Evolutionary conservation across 2,113 vertebrate genomes (phyloP).

Genomic region (Gallinago media): DNA sequence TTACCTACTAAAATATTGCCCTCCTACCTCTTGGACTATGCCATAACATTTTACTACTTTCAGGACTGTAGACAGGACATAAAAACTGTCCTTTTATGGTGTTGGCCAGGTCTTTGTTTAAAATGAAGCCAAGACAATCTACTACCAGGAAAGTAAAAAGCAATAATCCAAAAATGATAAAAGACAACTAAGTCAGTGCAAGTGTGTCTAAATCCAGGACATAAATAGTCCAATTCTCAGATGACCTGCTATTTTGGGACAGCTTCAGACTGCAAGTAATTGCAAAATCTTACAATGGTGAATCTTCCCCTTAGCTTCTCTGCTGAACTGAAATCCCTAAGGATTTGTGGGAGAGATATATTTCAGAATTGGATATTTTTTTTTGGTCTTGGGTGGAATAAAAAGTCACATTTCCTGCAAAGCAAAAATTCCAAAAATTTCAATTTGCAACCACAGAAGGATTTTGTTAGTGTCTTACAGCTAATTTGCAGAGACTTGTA

Average conservation of each 20-base stretch:
- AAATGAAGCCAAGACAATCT: background rate
- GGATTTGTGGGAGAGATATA: conserved; percentile 40
- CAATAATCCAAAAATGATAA: background rate
- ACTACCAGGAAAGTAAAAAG: background rate
- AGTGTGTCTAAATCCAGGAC: conserved; percentile 3
- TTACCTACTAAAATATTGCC: background rate
- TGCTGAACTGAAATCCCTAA: conserved; percentile 10
- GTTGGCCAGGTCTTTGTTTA: background rate
- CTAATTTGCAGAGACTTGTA: background rate
- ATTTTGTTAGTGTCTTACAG: conserved; percentile 13
- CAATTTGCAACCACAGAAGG: conserved; percentile 29
- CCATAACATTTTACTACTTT: background rate
- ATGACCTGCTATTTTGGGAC: conserved; percentile 25
- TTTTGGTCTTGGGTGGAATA: background rate
- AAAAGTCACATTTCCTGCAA: conserved; percentile 41
- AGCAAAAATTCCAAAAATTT: conserved; percentile 34
- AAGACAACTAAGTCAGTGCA: background rate
- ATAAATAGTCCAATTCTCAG: background rate
- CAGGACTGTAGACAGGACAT: background rate
- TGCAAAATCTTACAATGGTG: conserved; percentile 35
- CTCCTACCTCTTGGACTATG: background rate
- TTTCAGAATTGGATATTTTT: conserved; percentile 29
- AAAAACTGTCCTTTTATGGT: background rate
- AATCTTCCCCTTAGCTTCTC: conserved; percentile 25
- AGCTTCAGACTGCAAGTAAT: conserved; percentile 2